These are phyloP conservation scores for Drosophila tanythrix DNA, from an alignment of 2,888 invertebrate genomes.

Conservation along the genomic window DNA sequence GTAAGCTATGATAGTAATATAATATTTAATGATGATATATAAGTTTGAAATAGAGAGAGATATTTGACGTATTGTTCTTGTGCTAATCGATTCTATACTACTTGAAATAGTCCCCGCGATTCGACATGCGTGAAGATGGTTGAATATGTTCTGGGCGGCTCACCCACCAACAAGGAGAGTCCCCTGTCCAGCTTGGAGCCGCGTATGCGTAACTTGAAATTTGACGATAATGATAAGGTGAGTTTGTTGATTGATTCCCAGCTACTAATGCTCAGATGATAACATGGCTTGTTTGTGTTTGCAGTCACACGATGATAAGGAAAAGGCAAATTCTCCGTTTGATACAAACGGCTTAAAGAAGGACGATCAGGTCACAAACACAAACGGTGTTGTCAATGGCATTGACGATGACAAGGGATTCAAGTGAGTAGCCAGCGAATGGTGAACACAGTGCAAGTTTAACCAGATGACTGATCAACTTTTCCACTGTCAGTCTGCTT, in stretches of 20 bases:
- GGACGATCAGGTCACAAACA: conserved; percentile 86
- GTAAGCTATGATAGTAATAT: neutral
- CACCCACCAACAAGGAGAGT: conserved; percentile 91
- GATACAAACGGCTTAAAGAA: conserved; percentile 85
- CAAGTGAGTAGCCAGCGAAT: conserved; percentile 88
- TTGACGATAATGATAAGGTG: conserved; percentile 86
- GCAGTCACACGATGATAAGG: conserved; percentile 86
- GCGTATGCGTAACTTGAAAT: conserved; percentile 88
- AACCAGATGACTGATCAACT: conserved; percentile 36
- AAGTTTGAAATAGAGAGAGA: neutral
- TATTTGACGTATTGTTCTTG: neutral
- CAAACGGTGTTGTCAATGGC: conserved; percentile 88
- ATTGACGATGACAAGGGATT: conserved; percentile 95
- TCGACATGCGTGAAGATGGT: conserved; percentile 98
- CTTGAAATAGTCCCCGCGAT: conserved; percentile 91
- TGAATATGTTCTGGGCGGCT: conserved; percentile 97
- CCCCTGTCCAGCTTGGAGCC: conserved; percentile 87
- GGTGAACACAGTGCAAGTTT: neutral
- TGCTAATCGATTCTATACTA: neutral
- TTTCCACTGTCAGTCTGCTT: conserved; percentile 7
- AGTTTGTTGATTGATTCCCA: conserved; percentile 26
- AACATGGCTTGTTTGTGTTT: conserved; percentile 30
- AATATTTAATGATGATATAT: neutral
- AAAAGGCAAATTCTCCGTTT: conserved; percentile 86
- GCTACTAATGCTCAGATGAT: neutral